Evolutionary conservation across 2,888 invertebrate genomes (phyloP).

Genomic region (Pristionchus exspectatus): DNA sequence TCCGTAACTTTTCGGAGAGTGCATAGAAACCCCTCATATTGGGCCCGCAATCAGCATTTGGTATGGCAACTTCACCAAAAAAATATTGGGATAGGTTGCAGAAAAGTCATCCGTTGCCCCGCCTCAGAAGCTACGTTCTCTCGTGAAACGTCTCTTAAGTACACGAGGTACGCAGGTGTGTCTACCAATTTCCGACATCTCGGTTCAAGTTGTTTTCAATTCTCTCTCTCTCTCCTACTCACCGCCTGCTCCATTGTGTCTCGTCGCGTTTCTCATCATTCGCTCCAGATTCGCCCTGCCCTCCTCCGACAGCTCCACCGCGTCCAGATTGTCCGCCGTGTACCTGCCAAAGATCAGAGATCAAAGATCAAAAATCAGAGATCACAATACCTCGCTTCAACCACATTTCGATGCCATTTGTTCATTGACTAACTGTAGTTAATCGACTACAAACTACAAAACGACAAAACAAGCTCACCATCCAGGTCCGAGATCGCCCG

Average conservation of each 20-base stretch:
- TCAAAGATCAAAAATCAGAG: background rate
- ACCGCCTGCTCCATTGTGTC: slow-evolving; percentile 43
- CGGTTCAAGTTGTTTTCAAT: background rate
- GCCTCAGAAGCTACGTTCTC: too few species aligned
- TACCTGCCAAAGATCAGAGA: slow-evolving; percentile 10
- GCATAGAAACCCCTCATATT: too few species aligned
- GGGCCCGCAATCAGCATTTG: too few species aligned
- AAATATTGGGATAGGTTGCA: too few species aligned
- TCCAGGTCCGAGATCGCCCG: slow-evolving; percentile 39
- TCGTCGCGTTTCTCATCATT: slow-evolving; percentile 63
- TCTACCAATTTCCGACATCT: background rate
- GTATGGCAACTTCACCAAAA: too few species aligned
- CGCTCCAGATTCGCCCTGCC: slow-evolving; percentile 72
- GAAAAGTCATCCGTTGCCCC: too few species aligned
- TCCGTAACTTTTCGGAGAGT: too few species aligned
- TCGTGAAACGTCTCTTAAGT: too few species aligned
- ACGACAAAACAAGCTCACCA: background rate
- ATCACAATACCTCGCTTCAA: background rate
- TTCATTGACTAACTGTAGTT: too few species aligned
- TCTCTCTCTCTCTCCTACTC: background rate
- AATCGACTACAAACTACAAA: background rate
- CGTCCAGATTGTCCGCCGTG: slow-evolving; percentile 57
- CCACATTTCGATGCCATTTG: too few species aligned
- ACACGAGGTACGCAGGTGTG: too few species aligned
- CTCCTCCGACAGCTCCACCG: slow-evolving; percentile 69